phyloP scores from a whole-genome alignment of 1,140 invertebrate species.

The Whitmania pigra region DNA sequence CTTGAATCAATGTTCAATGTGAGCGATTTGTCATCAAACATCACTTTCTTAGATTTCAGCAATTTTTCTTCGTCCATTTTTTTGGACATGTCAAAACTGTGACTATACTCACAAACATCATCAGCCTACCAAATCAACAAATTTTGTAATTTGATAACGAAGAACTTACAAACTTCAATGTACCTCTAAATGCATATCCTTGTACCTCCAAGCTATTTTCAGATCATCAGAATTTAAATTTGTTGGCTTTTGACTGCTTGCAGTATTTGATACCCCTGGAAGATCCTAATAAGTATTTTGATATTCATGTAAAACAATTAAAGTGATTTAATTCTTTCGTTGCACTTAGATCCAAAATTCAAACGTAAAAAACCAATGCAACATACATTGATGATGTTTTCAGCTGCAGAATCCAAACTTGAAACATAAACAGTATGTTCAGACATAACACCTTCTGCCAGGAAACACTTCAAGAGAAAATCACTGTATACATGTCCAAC shows the following conservation, averaged over 20 bases:
- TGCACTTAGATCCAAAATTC: background rate
- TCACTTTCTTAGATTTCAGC: slow-evolving; percentile 46
- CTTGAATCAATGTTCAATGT: slow-evolving; percentile 7
- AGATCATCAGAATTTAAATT: slow-evolving; percentile 42
- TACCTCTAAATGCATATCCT: slow-evolving; percentile 55
- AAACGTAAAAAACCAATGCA: background rate
- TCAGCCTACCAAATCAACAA: background rate
- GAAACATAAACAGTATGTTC: background rate
- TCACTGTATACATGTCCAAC: background rate
- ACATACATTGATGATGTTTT: slow-evolving; percentile 2
- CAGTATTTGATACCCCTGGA: background rate
- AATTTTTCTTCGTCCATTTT: slow-evolving; percentile 52
- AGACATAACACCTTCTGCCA: slow-evolving; percentile 8
- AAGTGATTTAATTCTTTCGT: background rate
- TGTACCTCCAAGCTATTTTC: slow-evolving; percentile 75
- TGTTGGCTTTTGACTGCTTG: background rate
- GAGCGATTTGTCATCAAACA: slow-evolving; percentile 40
- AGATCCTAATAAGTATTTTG: background rate
- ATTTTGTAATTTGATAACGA: background rate
- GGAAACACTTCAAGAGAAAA: background rate
- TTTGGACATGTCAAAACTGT: slow-evolving; percentile 66
- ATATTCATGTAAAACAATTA: background rate
- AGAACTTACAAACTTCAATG: background rate
- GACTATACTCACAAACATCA: slow-evolving; percentile 50
- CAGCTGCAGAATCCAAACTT: background rate